Evolutionary conservation across 2,888 invertebrate genomes (phyloP).

Genomic region (Cryptops parisi): DNA sequence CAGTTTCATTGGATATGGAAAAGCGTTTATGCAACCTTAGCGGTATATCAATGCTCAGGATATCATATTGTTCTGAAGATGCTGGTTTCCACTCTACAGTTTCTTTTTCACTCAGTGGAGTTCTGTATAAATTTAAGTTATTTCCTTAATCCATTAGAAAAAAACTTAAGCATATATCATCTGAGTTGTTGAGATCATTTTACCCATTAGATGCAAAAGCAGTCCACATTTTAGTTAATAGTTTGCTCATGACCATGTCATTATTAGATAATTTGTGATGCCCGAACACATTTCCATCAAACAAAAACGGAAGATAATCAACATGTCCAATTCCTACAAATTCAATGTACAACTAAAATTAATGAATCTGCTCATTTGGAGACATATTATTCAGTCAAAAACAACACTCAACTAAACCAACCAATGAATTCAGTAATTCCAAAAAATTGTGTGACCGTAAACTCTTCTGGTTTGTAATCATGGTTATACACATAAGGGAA

Average conservation of each 20-base stretch:
- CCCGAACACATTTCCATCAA: background rate
- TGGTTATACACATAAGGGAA: background rate
- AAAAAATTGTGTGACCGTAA: background rate
- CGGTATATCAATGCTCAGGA: no score
- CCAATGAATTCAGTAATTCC: background rate
- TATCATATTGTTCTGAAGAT: no score
- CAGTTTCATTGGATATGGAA: no score
- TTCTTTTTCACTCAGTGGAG: background rate
- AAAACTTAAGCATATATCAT: background rate
- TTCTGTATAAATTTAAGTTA: background rate
- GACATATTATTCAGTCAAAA: no score
- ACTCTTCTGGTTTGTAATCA: background rate
- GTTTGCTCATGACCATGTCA: background rate
- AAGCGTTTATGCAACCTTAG: no score
- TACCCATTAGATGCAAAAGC: background rate
- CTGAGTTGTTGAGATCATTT: background rate
- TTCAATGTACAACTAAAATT: no score
- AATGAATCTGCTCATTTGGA: no score
- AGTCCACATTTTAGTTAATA: background rate
- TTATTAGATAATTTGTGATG: background rate
- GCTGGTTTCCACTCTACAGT: background rate
- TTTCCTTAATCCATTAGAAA: no score
- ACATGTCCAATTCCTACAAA: background rate
- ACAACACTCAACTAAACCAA: no score
- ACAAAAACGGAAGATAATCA: background rate